These are phyloP conservation scores for Leptopilina drosophilae DNA, from an alignment of 2,888 invertebrate genomes.

Conservation along the genomic window DNA sequence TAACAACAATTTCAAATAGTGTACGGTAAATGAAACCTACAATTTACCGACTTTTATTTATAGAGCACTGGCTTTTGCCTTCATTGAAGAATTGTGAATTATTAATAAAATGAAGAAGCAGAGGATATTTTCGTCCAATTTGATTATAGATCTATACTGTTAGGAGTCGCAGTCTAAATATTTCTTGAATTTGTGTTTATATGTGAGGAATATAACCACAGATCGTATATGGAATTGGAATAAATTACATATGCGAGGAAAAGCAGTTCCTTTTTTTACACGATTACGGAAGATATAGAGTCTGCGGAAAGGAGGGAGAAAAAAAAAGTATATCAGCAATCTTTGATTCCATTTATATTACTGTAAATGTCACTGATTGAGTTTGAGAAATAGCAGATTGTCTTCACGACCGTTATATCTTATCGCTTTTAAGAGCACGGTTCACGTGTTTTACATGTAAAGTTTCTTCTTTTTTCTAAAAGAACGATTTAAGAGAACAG, in stretches of 20 bases:
- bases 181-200: background rate
- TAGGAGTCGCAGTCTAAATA: background rate
- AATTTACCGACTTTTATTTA: background rate
- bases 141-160: constrained; percentile 3
- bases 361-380: constrained; percentile 64
- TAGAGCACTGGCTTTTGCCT: no score
- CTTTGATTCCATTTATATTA: constrained; percentile 51
- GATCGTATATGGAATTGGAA: background rate
- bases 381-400: constrained; percentile 59
- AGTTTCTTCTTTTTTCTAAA: background rate
- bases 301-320: background rate
- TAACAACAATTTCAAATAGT: no score
- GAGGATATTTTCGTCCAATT: background rate
- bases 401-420: constrained; percentile 59
- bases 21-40: no score
- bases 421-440: constrained; percentile 38
- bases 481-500: constrained; percentile 1
- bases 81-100: constrained; percentile 6
- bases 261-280: no score
- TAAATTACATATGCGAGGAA: background rate
- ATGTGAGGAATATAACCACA: no score
- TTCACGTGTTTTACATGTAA: constrained; percentile 7
- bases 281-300: background rate
- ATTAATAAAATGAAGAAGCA: background rate
- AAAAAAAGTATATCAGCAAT: background rate